Conservation (phyloP, 1,140 invertebrate species). For the Zaprionus ornatus region DNA sequence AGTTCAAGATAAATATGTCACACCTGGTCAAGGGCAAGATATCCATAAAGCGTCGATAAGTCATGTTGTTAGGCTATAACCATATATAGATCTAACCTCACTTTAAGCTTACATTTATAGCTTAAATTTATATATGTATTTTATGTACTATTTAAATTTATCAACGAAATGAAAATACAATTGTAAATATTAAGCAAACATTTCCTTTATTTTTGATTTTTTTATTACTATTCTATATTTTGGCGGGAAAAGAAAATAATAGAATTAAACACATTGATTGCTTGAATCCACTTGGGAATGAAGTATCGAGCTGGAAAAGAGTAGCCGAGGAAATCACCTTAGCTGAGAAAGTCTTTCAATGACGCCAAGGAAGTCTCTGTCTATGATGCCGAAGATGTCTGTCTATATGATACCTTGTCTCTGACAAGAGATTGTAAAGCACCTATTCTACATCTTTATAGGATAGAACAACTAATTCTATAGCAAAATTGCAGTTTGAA, state of each 20-base stretch:
- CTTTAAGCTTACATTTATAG: constrained; percentile 18
- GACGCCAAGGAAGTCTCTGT: too few relatives aligned
- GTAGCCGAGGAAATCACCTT: too few relatives aligned
- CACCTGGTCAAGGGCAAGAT: constrained; percentile 95
- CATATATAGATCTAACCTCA: constrained; percentile 1
- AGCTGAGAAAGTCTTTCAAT: too few relatives aligned
- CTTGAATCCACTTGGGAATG: too few relatives aligned
- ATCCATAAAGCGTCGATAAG: constrained; percentile 90
- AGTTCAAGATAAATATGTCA: constrained; percentile 92
- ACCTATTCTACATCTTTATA: too few relatives aligned
- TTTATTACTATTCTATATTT: neutral
- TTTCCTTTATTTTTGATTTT: neutral
- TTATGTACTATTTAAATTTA: constrained; percentile 1
- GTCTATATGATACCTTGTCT: too few relatives aligned
- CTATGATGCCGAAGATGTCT: too few relatives aligned
- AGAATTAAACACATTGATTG: too few relatives aligned
- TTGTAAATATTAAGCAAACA: constrained; percentile 28
- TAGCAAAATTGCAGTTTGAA: too few relatives aligned
- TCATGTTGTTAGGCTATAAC: constrained; percentile 11
- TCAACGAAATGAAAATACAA: constrained; percentile 3
- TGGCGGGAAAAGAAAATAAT: neutral
- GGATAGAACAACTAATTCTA: too few relatives aligned
- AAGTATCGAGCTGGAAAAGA: too few relatives aligned
- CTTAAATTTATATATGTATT: constrained; percentile 40
- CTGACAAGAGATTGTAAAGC: too few relatives aligned